Evolutionary conservation across 1,140 invertebrate species (phyloP), one percentile per base, ranked within the genome.

Genomic region (Solen grandis): DNA sequence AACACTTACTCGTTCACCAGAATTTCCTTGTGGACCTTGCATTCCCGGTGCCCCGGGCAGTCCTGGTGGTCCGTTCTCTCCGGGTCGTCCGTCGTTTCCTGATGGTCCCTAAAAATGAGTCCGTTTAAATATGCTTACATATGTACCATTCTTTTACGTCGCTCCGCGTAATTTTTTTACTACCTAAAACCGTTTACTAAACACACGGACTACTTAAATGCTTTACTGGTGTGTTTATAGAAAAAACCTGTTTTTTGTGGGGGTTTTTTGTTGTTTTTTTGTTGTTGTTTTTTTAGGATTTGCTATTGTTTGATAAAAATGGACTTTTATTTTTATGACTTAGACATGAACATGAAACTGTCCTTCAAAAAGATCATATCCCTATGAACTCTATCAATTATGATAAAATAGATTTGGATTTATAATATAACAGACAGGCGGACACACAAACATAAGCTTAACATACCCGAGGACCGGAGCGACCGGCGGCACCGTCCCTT

Each of bases 401-500:
- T 13, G 38, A 41, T 4, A 13, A 25, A 46, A 10, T 8, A 46
- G 41, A 19, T 46, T 19, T 10, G 41, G 8, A 46, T 36, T n/a
- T n/a, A n/a, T n/a, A n/a, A n/a, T n/a, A n/a, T n/a, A n/a, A n/a
- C n/a, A n/a, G n/a, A 35, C 22, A 69, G 29, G 14, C 29, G 5
- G 5, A n/a, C 4, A 22, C 5, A n/a, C 5, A 27, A 8, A 36
- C 22, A 22, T 25, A 25, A 3, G 16, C 25, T 57, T 4, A 35
- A 87, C 85, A 87, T 85, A 92, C 96, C 88, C 95, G 93, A 50
- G 92, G 88, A 72, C 96, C 96, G 52, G 94, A 89, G 89, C 96
- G 95, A 55, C 97, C 96, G 84, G 96, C 91, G 27, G 93, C 93
- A 52, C 96, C 96, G 89, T 96, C 97, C 16, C 95, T 92, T 62